Evolutionary conservation across 2,797 vertebrate species (phyloP), one percentile per base, ranked within the genome.

Genomic region (Ara ararauna): DNA sequence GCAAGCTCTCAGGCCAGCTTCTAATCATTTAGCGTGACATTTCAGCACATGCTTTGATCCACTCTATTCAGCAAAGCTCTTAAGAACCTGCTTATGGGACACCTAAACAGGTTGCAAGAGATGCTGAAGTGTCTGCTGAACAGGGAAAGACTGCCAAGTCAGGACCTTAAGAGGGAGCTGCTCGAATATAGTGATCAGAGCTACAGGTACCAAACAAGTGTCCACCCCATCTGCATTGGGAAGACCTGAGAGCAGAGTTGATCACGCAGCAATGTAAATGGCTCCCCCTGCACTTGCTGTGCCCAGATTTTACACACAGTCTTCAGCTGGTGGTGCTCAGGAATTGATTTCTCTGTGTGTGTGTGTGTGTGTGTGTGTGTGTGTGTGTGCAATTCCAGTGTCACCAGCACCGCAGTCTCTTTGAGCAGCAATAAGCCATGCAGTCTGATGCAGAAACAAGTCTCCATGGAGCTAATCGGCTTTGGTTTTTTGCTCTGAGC

Each of bases 381-480:
- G 40, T 61, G 78, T 9, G 13, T 72, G 47, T 76, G 76, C 74
- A 51, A 88, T 95, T 76, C 91, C 83, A 66, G 79, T 90, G 86
- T 87, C 78, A 67, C 75, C 76, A 94, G 84, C 78, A 64, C 86
- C 16, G 66, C 79, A 85, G 83, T 70, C 83, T 85, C 87, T 97
- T 96, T 84, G 65, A 54, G 89, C 79, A 94, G 82, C 80, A 92
- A 70, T 94, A 92, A 93, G 48, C 91, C 86, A 38, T 89, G 86
- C 82, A 85, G 91, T 68, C 64, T 93, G 91, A 76, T 96, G 81
- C 81, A 90, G 95, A 74, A 94, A 91, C 86, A 91, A 96, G 91
- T 96, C 94, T 96, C 94, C 91, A 73, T 90, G 95, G 93, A 96
- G 79, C 87, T 97, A 94, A 96, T 97, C n/a, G 19, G 83, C 93